These are phyloP conservation scores for Macaria liturata DNA, from an alignment of 2,888 invertebrate genomes.

Conservation along the genomic window DNA sequence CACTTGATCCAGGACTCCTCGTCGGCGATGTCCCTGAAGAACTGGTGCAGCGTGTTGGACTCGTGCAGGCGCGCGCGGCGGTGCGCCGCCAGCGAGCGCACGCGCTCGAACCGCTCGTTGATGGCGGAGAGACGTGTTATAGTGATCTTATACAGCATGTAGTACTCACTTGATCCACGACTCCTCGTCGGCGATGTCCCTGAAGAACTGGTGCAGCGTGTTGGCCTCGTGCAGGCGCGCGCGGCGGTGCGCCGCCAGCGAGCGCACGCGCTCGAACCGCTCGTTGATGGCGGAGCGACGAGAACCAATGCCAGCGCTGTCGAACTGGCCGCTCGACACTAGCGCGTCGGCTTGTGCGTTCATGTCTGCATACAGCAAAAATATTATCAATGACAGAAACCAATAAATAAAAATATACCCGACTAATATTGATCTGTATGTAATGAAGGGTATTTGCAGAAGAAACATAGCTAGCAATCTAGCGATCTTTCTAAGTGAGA, in stretches of 20 bases:
- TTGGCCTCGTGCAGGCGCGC: conserved; percentile 97
- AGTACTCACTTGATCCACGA: conserved; percentile 96
- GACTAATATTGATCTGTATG: too few species aligned
- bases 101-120: conserved; percentile 97
- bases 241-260: conserved; percentile 95
- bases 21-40: conserved; percentile 99
- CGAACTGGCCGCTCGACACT: conserved; percentile 98
- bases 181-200: conserved; percentile 99
- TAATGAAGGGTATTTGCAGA: too few species aligned
- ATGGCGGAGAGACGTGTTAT: conserved; percentile 97
- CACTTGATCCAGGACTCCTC: conserved; percentile 99
- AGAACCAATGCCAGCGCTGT: conserved; percentile 97
- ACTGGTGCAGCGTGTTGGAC: conserved; percentile 98
- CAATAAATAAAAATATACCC: too few species aligned
- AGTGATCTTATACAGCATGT: too few species aligned
- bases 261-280: conserved; percentile 96
- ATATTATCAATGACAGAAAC: too few species aligned
- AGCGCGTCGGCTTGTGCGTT: conserved; percentile 97
- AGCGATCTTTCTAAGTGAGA: too few species aligned
- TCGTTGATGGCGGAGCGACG: conserved; percentile 98
- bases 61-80: conserved; percentile 96
- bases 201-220: conserved; percentile 99
- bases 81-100: conserved; percentile 95
- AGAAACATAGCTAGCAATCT: too few species aligned
- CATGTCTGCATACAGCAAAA: too few species aligned